A percentile compares a stretch with the other conserved stretches of the same genome.
Conservation (phyloP, 2,888 invertebrate species). For the Eupithecia inturbata region DNA sequence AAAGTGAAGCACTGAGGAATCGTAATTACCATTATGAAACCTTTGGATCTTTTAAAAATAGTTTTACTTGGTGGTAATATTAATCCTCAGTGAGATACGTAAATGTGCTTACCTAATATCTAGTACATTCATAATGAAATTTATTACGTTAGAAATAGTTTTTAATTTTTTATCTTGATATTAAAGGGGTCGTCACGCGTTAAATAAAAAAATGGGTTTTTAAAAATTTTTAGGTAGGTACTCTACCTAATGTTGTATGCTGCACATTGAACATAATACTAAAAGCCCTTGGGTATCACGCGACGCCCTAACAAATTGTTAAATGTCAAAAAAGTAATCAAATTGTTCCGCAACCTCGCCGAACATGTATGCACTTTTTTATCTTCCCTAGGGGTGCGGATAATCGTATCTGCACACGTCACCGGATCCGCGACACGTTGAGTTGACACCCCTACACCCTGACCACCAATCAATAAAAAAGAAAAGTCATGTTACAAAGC, state of each 20-base stretch:
- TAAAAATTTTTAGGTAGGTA: background rate
- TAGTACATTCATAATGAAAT: too few relatives aligned
- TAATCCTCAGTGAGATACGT: too few relatives aligned
- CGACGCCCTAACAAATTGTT: slow-evolving; percentile 44
- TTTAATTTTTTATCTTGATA: background rate
- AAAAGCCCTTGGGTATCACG: slow-evolving; percentile 24
- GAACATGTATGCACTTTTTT: slow-evolving; percentile 58
- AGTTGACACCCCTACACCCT: slow-evolving; percentile 66
- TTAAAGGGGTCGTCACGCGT: too few relatives aligned
- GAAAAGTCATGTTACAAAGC: slow-evolving; percentile 22
- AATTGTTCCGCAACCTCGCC: slow-evolving; percentile 53
- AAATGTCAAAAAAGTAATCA: slow-evolving; percentile 51
- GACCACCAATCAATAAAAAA: slow-evolving; percentile 68
- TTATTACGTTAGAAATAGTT: too few relatives aligned
- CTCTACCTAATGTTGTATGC: background rate
- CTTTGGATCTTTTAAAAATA: too few relatives aligned
- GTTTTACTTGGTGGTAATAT: too few relatives aligned
- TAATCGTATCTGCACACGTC: slow-evolving; percentile 80
- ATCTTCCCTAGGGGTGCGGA: slow-evolving; percentile 63
- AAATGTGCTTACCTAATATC: too few relatives aligned
- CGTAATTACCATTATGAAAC: too few relatives aligned
- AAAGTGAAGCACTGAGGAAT: too few relatives aligned
- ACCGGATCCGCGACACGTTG: slow-evolving; percentile 62
- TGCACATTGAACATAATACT: background rate
- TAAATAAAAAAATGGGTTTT: too few relatives aligned